Evolutionary conservation across 2,113 vertebrate genomes (phyloP).

Genomic region (Menidia beryllina): DNA sequence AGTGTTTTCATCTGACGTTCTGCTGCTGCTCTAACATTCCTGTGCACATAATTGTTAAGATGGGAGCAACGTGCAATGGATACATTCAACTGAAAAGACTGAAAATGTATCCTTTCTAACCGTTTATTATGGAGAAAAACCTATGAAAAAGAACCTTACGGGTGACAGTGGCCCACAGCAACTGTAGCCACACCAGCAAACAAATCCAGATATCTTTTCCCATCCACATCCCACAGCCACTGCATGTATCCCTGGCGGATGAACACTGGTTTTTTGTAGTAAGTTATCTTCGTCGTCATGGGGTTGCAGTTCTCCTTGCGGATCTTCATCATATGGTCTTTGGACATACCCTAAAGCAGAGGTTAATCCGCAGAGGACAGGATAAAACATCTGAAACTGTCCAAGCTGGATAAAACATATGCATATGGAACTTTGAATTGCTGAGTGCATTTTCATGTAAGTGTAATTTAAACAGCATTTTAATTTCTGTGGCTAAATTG

Average conservation of each 20-base stretch:
- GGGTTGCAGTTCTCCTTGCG: conserved; percentile 82
- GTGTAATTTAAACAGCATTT: neutral
- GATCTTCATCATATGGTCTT: conserved; percentile 82
- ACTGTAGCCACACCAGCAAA: conserved; percentile 94
- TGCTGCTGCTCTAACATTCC: conserved; percentile 86
- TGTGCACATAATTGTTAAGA: conserved; percentile 55
- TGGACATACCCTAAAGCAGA: conserved; percentile 76
- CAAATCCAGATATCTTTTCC: conserved; percentile 92
- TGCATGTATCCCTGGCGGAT: conserved; percentile 94
- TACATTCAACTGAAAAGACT: neutral
- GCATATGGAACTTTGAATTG: neutral
- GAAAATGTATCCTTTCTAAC: neutral
- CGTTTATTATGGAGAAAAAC: neutral
- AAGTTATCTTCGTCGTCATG: conserved; percentile 72
- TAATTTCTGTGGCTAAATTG: neutral
- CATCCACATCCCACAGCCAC: conserved; percentile 93
- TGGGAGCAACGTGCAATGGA: too few relatives aligned
- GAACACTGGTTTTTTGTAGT: conserved; percentile 88
- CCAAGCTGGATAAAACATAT: neutral
- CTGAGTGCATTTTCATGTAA: neutral
- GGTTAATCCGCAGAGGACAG: too few relatives aligned
- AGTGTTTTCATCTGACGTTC: conserved; percentile 86
- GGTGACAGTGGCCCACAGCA: conserved; percentile 94
- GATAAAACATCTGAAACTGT: too few relatives aligned
- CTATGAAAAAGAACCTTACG: conserved; percentile 81